A percentile compares a stretch with the other conserved stretches of the same genome.
Conservation (phyloP, 2,113 vertebrate species). For the Passerina amoena region DNA sequence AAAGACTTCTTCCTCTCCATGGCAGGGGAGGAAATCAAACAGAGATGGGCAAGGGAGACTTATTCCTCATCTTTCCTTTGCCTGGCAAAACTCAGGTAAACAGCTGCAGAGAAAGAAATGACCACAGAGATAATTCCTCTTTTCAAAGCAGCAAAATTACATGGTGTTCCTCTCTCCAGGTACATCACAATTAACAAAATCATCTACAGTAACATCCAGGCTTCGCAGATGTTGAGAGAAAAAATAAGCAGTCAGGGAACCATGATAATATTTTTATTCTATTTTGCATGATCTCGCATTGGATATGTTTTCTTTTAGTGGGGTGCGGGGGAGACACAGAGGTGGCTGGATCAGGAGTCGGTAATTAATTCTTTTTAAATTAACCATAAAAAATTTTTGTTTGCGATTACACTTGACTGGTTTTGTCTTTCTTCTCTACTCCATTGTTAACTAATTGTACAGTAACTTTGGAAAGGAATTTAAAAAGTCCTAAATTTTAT, state of each 20-base stretch:
- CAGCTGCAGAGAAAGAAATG: not conserved
- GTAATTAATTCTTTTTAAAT: not conserved
- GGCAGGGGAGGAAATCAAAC: not conserved
- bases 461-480: not conserved
- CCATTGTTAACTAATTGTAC: not conserved
- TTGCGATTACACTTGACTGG: not conserved
- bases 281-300: not conserved
- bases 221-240: not conserved
- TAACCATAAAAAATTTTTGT: not conserved
- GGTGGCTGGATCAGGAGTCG: not conserved
- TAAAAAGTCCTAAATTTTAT: not conserved
- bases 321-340: not conserved
- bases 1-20: not conserved
- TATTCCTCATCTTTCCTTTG: not conserved
- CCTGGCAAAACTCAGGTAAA: not conserved
- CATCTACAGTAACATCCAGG: not conserved
- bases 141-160: not conserved
- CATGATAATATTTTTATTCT: not conserved
- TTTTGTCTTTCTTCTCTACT: not conserved
- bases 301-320: not conserved
- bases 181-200: not conserved
- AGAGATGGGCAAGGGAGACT: not conserved
- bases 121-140: not conserved
- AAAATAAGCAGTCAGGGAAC: not conserved
- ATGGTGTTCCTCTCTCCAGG: not conserved